Evolutionary conservation across 2,113 vertebrate genomes (phyloP).

Genomic region (Petrocephalus microphthalmus): DNA sequence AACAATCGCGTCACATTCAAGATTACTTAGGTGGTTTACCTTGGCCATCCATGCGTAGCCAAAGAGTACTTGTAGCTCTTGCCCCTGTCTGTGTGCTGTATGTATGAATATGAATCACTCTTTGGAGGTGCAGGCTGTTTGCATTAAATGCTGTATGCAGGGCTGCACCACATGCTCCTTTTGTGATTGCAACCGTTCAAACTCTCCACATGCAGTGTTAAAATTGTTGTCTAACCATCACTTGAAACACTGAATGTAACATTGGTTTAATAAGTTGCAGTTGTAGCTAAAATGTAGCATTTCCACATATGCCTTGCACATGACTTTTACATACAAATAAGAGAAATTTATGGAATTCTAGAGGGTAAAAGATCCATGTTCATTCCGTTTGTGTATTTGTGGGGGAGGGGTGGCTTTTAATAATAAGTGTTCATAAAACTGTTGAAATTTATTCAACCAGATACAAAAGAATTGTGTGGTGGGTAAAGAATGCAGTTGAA

Average conservation of each 20-base stretch:
- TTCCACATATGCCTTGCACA: neutral
- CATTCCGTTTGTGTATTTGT: neutral
- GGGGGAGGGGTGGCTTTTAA: neutral
- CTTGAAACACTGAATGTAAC: neutral
- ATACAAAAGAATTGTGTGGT: neutral
- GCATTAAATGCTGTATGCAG: neutral
- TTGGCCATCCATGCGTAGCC: neutral
- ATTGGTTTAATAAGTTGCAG: neutral
- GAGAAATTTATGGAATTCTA: neutral
- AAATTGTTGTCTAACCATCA: neutral
- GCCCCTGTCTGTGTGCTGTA: neutral
- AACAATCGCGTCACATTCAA: neutral
- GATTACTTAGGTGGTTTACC: neutral
- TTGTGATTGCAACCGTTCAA: slow-evolving; percentile 11
- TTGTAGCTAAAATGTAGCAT: neutral
- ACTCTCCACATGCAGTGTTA: neutral
- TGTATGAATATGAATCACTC: neutral
- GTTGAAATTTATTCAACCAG: neutral
- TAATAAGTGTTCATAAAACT: neutral
- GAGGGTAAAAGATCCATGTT: neutral
- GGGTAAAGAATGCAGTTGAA: neutral
- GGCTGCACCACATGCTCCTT: neutral
- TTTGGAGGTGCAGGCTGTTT: neutral
- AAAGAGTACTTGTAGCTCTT: neutral
- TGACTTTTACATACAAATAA: neutral